Conservation (phyloP, 1,140 invertebrate genomes). For the Drosophila kurseongensis region DNA sequence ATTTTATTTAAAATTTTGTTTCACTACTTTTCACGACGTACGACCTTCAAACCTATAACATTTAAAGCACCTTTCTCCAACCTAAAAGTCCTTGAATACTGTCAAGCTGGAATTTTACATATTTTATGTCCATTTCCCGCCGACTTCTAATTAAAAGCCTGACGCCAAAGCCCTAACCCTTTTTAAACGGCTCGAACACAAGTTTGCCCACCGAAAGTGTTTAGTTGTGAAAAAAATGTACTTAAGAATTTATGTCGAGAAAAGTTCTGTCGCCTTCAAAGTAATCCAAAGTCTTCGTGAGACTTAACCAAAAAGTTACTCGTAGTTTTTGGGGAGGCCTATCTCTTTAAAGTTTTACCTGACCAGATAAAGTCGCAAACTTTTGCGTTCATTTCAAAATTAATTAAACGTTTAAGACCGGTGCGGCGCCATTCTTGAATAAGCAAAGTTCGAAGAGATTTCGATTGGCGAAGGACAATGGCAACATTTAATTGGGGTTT, state of each 20-base stretch:
- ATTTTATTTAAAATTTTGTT: background rate
- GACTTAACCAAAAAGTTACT: slow-evolving; percentile 41
- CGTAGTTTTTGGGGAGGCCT: slow-evolving; percentile 36
- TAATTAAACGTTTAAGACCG: slow-evolving; percentile 53
- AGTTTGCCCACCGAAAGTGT: slow-evolving; percentile 33
- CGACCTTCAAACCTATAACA: background rate
- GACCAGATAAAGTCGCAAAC: slow-evolving; percentile 46
- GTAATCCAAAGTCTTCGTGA: slow-evolving; percentile 37
- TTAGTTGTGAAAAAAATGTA: slow-evolving; percentile 54
- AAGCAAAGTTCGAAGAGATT: slow-evolving; percentile 36
- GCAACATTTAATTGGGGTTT: slow-evolving; percentile 51
- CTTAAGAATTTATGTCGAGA: slow-evolving; percentile 28
- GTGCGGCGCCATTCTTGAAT: slow-evolving; percentile 17
- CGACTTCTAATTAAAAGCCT: slow-evolving; percentile 47
- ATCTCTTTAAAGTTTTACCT: slow-evolving; percentile 56
- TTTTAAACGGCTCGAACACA: slow-evolving; percentile 37
- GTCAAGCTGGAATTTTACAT: slow-evolving; percentile 15
- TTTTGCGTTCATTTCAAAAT: slow-evolving; percentile 57
- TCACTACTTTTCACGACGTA: background rate
- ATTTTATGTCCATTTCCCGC: slow-evolving; percentile 26
- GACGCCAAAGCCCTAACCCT: slow-evolving; percentile 20
- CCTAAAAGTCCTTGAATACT: background rate
- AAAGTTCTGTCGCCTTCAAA: slow-evolving; percentile 47
- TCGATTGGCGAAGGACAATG: slow-evolving; percentile 36
- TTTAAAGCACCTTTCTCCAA: background rate